phyloP scores from a whole-genome alignment of 2,113 vertebrate genomes.

The Carassius auratus region DNA sequence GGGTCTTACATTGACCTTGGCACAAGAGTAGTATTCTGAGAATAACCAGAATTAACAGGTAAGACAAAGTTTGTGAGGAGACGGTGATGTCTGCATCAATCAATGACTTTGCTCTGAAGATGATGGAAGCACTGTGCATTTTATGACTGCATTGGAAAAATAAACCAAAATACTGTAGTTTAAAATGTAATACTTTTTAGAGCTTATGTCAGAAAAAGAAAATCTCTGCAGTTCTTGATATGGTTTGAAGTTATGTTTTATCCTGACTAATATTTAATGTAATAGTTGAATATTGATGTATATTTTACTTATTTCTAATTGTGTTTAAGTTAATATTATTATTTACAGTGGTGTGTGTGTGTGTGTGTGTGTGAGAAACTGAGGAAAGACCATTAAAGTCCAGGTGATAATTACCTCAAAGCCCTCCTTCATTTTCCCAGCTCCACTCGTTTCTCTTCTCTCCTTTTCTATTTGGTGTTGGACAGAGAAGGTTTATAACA shows the following conservation, averaged over 20 bases:
- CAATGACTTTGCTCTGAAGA: background rate
- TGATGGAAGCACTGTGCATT: slow-evolving; percentile 13
- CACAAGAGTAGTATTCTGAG: slow-evolving; percentile 67
- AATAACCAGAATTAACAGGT: background rate
- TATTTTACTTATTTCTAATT: slow-evolving; percentile 2
- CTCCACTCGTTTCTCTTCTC: background rate
- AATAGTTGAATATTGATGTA: background rate
- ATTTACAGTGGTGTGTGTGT: background rate
- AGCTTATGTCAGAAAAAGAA: background rate
- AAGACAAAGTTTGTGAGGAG: background rate
- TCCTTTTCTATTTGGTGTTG: slow-evolving; percentile 52
- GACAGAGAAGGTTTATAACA: slow-evolving; percentile 17
- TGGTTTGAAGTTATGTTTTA: background rate
- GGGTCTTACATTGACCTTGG: slow-evolving; percentile 73
- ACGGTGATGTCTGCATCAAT: background rate
- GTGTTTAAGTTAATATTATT: background rate
- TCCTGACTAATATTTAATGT: background rate
- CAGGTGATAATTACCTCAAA: slow-evolving; percentile 50
- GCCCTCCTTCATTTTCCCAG: background rate
- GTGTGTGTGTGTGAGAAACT: background rate
- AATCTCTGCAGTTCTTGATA: background rate
- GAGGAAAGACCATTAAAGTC: slow-evolving; percentile 50
- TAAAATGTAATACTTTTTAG: background rate
- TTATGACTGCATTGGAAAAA: background rate
- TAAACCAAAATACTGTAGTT: background rate